Evolutionary conservation across 2,888 invertebrate species (phyloP).

Genomic region (Ryuthela nishihirai): DNA sequence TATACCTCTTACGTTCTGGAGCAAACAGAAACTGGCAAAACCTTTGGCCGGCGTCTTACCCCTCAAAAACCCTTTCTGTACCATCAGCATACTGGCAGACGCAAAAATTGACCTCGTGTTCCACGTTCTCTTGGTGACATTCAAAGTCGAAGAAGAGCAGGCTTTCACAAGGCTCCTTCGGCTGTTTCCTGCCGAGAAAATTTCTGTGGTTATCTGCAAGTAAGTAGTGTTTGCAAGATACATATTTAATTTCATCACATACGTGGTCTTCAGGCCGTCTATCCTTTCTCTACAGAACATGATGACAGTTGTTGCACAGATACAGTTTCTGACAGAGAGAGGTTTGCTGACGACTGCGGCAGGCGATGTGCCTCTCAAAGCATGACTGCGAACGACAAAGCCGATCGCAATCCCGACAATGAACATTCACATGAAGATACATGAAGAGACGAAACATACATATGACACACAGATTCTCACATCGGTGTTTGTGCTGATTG

Average conservation of each 20-base stretch:
- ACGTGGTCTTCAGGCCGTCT: background rate
- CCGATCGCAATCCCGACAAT: constrained; percentile 3
- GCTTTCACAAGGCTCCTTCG: background rate
- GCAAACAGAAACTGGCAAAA: constrained; percentile 5
- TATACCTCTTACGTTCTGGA: background rate
- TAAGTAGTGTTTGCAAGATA: background rate
- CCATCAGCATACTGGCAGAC: constrained; percentile 1
- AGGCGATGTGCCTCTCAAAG: background rate
- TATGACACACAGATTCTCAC: background rate
- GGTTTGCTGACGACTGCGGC: background rate
- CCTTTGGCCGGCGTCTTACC: background rate
- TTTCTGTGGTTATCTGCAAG: background rate
- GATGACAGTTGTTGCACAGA: background rate
- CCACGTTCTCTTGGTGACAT: constrained; percentile 4
- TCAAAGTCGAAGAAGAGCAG: constrained; percentile 13
- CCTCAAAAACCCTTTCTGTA: background rate
- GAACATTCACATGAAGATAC: no score
- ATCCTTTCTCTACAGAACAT: background rate
- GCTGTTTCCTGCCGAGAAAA: background rate
- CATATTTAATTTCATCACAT: background rate
- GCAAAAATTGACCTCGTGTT: constrained; percentile 14
- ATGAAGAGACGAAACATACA: background rate
- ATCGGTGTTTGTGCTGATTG: background rate
- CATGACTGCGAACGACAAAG: background rate
- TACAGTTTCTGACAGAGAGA: background rate